Evolutionary conservation across 2,113 vertebrate genomes (phyloP).

Genomic region (Ammospiza nelsoni): DNA sequence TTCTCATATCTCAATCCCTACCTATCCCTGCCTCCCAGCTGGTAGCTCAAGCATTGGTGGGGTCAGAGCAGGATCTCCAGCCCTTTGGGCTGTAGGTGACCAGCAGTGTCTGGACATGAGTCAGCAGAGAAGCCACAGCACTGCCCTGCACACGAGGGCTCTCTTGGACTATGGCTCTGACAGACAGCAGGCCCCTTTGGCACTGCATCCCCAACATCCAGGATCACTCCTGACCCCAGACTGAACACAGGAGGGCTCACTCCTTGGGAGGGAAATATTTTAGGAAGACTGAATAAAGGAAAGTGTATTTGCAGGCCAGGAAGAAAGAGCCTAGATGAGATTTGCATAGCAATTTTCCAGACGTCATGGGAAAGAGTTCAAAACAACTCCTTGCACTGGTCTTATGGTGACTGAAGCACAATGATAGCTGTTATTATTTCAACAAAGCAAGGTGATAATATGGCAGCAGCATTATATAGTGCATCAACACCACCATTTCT

Average conservation of each 20-base stretch:
- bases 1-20: neutral
- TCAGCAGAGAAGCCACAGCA: neutral
- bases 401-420: neutral
- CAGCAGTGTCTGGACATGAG: neutral
- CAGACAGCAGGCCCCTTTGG: neutral
- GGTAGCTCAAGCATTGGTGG: neutral
- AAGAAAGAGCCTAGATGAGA: neutral
- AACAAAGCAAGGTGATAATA: constrained; percentile 34
- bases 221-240: neutral
- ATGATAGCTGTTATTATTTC: constrained; percentile 5
- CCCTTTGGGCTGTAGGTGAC: neutral
- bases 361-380: constrained; percentile 25
- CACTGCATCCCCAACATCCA: neutral
- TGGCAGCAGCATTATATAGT: neutral
- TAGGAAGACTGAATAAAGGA: neutral
- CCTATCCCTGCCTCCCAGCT: neutral
- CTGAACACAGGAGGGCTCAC: neutral
- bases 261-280: neutral
- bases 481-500: constrained; percentile 12
- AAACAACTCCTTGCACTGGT: neutral
- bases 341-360: constrained; percentile 16
- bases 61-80: neutral
- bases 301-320: neutral
- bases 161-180: neutral
- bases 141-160: neutral